These are phyloP conservation scores for Acromyrmex echinatior DNA, from an alignment of 1,140 invertebrate genomes.

Conservation along the genomic window DNA sequence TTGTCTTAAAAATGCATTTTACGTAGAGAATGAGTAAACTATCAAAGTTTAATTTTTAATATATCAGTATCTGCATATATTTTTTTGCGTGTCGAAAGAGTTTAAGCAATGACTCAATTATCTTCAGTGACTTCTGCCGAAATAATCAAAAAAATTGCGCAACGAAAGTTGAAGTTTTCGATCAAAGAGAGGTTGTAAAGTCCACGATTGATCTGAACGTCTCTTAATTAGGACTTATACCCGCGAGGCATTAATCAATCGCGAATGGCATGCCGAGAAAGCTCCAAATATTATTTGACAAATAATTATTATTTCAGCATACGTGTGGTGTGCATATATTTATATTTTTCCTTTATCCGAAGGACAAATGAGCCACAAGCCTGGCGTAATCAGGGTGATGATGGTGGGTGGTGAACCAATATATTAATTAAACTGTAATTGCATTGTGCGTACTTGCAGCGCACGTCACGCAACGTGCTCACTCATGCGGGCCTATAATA, in stretches of 20 bases:
- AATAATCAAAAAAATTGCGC: constrained; percentile 2
- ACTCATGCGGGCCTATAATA: neutral
- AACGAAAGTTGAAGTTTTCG: neutral
- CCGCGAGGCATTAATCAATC: constrained; percentile 23
- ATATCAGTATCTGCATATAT: neutral
- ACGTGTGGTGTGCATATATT: neutral
- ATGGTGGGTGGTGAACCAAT: neutral
- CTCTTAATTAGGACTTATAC: constrained; percentile 52
- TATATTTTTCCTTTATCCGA: constrained; percentile 16
- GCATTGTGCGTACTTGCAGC: neutral
- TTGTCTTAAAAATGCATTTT: neutral
- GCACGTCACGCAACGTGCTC: neutral
- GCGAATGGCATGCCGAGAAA: constrained; percentile 3
- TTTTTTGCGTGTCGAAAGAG: neutral
- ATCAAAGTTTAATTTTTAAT: neutral
- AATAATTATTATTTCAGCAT: constrained; percentile 55
- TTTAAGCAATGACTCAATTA: neutral
- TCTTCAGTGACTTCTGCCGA: constrained; percentile 2
- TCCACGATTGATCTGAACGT: constrained; percentile 7
- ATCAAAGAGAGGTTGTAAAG: neutral
- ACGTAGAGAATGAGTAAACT: neutral
- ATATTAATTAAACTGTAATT: constrained; percentile 53
- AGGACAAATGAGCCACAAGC: constrained; percentile 23
- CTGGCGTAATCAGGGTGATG: constrained; percentile 5
- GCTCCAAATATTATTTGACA: too few species aligned